Evolutionary conservation across 2,888 invertebrate genomes (phyloP).

Genomic region (Cecidostiba fungosa): DNA sequence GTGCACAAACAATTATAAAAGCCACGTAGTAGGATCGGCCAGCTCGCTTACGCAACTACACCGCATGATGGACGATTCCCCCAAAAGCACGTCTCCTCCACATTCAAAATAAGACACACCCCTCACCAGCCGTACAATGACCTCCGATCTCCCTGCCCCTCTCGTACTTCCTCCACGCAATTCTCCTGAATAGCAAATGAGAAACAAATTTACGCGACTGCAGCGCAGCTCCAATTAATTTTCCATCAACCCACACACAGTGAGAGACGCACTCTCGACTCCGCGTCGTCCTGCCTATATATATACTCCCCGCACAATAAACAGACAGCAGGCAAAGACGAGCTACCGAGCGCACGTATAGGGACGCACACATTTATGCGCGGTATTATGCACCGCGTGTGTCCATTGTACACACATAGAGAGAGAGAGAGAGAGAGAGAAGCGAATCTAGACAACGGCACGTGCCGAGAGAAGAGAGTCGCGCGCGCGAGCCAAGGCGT

Average conservation of each 20-base stretch:
- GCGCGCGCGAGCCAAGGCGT: slow-evolving; percentile 52
- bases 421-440: slow-evolving; percentile 17
- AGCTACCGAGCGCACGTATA: neutral
- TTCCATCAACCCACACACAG: slow-evolving; percentile 56
- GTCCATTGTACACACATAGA: slow-evolving; percentile 59
- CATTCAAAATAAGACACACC: slow-evolving; percentile 26
- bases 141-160: neutral
- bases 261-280: neutral
- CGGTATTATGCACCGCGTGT: slow-evolving; percentile 60
- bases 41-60: neutral
- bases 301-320: slow-evolving; percentile 33
- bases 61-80: slow-evolving; percentile 55
- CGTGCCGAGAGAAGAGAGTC: slow-evolving; percentile 69
- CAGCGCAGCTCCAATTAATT: slow-evolving; percentile 61
- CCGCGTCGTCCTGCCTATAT: slow-evolving; percentile 23
- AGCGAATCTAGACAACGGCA: slow-evolving; percentile 73
- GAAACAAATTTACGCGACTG: slow-evolving; percentile 64
- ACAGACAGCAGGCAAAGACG: slow-evolving; percentile 31
- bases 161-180: neutral
- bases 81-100: neutral
- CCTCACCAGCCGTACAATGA: slow-evolving; percentile 19
- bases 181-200: slow-evolving; percentile 53
- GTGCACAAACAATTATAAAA: slow-evolving; percentile 33
- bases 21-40: neutral
- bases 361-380: slow-evolving; percentile 33